Conservation (phyloP, 2,888 invertebrate species). For the Drosophila fulvimacula region DNA sequence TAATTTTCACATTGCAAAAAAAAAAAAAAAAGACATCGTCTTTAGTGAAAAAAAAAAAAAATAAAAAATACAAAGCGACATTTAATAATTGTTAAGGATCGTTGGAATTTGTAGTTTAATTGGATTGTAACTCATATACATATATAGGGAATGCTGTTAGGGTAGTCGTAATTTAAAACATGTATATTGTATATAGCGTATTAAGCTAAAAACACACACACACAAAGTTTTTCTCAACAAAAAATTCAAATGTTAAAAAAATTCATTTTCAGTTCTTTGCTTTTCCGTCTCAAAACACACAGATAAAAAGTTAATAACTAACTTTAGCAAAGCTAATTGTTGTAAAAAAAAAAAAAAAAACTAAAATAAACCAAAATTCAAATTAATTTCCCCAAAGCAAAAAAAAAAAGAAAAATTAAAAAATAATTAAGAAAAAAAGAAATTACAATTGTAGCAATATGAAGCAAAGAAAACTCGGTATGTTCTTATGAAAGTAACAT, state of each 20-base stretch:
- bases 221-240: slow-evolving; percentile 19
- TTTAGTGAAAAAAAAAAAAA: slow-evolving; percentile 43
- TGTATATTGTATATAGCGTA: slow-evolving; percentile 77
- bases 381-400: slow-evolving; percentile 54
- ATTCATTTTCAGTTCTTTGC: slow-evolving; percentile 32
- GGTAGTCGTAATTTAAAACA: slow-evolving; percentile 69
- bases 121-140: slow-evolving; percentile 66
- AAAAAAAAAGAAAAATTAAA: slow-evolving; percentile 13
- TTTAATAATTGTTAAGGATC: slow-evolving; percentile 73
- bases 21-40: slow-evolving; percentile 48
- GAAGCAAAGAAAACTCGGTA: slow-evolving; percentile 75
- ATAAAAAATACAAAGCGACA: slow-evolving; percentile 23
- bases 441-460: slow-evolving; percentile 73
- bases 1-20: slow-evolving; percentile 64
- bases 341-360: slow-evolving; percentile 67
- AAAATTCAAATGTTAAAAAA: slow-evolving; percentile 20
- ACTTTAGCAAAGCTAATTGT: slow-evolving; percentile 84
- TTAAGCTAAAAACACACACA: slow-evolving; percentile 51
- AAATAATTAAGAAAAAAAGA: slow-evolving; percentile 24
- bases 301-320: slow-evolving; percentile 36
- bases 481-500: slow-evolving; percentile 80
- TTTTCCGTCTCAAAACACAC: slow-evolving; percentile 40
- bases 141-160: slow-evolving; percentile 75
- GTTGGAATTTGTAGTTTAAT: slow-evolving; percentile 78
- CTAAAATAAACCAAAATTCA: slow-evolving; percentile 47